Evolutionary conservation across 2,888 invertebrate genomes (phyloP).

Genomic region (Sarcophaga caerulescens): DNA sequence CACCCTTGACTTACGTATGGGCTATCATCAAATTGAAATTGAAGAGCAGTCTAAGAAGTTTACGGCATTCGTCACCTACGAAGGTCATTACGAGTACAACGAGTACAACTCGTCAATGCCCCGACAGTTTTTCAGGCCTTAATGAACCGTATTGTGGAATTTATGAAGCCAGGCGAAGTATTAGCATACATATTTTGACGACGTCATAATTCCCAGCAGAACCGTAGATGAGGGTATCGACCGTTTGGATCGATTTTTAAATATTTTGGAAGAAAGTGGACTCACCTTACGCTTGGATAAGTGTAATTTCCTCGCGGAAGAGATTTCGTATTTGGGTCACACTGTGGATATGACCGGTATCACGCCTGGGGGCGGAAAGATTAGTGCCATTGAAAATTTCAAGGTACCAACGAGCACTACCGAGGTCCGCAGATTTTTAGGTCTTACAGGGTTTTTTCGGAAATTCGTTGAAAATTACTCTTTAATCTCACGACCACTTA

Average conservation of each 20-base stretch:
- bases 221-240: slow-evolving; percentile 9
- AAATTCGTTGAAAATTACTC: background rate
- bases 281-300: background rate
- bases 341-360: background rate
- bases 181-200: background rate
- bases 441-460: background rate
- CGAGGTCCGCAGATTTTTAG: background rate
- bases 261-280: background rate
- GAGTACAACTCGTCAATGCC: slow-evolving; percentile 50
- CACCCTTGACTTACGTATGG: slow-evolving; percentile 50
- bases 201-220: slow-evolving; percentile 11
- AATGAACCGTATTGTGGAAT: slow-evolving; percentile 20
- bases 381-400: background rate
- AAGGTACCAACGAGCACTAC: background rate
- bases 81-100: background rate
- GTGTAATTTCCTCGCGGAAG: background rate
- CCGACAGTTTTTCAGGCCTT: slow-evolving; percentile 39
- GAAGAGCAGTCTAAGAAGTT: background rate
- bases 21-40: slow-evolving; percentile 21
- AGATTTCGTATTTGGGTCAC: background rate
- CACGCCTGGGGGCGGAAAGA: background rate
- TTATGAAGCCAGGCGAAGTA: background rate
- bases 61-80: background rate
- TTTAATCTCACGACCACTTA: background rate
- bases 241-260: slow-evolving; percentile 1